Evolutionary conservation across 2,888 invertebrate species (phyloP), one percentile per base, ranked within the genome.

Genomic region (Harmothoe impar): DNA sequence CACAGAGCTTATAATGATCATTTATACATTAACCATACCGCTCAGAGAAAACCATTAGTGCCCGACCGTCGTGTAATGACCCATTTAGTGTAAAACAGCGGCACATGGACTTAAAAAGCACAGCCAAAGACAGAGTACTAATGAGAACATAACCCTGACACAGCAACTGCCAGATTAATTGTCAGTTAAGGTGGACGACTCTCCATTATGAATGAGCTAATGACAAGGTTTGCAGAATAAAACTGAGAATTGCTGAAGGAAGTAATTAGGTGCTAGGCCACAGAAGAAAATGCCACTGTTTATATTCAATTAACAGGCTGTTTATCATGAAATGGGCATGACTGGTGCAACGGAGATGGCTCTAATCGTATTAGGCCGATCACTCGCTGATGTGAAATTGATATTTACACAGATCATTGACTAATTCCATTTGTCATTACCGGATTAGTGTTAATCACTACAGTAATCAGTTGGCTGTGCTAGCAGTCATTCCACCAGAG

Each of bases 391-490:
- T 29, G 72, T 25, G 7, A 72, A 72, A 72, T 72, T 72, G 29
- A 72, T 72, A 72, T 72, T 72, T 72, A 72, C 72, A 29, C 72
- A 72, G 72, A 72, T 72, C 29, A 29, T 29, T 15, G 29, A 23
- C 31, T 72, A 72, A 29, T 72, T 25, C 25, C 7, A 72, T 72
- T 72, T 72, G 72, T 72, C 72, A 72, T 72, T 72, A 72, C 72
- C 17, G 3, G 29, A 29, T 72, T 72, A 72, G 29, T 15, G 25
- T 29, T 72, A 72, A 29, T 72, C 72, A 72, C 7, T 3, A 25
- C 29, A 23, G 29, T 72, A 72, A 29, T 72, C 72, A 72, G 72
- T 25, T 29, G 25, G 72, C 31, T 3, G 5, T 72, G 31, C 29
- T 29, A 72, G 29, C 72, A 29, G 72, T n/a, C 68, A n/a, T 12